phyloP scores from a whole-genome alignment of 2,797 vertebrate species.

The Anniella stebbinsi region DNA sequence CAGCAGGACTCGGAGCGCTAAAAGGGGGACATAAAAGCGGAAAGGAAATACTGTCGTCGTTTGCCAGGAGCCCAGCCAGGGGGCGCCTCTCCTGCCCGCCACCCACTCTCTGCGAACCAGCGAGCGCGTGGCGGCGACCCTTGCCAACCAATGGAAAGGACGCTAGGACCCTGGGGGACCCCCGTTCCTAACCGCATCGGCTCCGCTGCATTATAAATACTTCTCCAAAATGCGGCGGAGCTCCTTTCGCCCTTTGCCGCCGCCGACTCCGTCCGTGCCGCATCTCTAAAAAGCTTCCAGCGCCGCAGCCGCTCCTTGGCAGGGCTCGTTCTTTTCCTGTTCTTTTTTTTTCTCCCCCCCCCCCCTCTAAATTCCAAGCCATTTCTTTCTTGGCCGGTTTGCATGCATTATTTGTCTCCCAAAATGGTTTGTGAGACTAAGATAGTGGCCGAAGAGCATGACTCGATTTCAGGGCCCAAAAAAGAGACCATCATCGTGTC shows the following conservation, averaged over 20 bases:
- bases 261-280: slow-evolving; percentile 78
- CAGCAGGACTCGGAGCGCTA: not conserved
- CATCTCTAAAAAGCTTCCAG: slow-evolving; percentile 70
- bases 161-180: slow-evolving; percentile 83
- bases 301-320: slow-evolving; percentile 37
- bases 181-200: slow-evolving; percentile 82
- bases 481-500: slow-evolving; percentile 88
- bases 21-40: not conserved
- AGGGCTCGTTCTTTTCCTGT: not conserved
- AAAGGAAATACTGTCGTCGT: slow-evolving; percentile 3
- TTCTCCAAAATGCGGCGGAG: slow-evolving; percentile 84
- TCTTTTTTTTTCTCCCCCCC: slow-evolving; percentile 6
- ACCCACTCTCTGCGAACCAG: slow-evolving; percentile 70
- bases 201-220: slow-evolving; percentile 89
- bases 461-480: slow-evolving; percentile 89
- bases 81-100: slow-evolving; percentile 53
- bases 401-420: slow-evolving; percentile 96
- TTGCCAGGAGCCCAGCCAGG: slow-evolving; percentile 11
- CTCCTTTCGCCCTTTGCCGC: slow-evolving; percentile 86
- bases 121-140: slow-evolving; percentile 80
- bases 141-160: slow-evolving; percentile 85
- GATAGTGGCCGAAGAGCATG: slow-evolving; percentile 95
- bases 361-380: not conserved
- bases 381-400: slow-evolving; percentile 77
- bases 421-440: slow-evolving; percentile 99